Evolutionary conservation across 2,888 invertebrate genomes (phyloP).

Genomic region (Chouioia cunea): DNA sequence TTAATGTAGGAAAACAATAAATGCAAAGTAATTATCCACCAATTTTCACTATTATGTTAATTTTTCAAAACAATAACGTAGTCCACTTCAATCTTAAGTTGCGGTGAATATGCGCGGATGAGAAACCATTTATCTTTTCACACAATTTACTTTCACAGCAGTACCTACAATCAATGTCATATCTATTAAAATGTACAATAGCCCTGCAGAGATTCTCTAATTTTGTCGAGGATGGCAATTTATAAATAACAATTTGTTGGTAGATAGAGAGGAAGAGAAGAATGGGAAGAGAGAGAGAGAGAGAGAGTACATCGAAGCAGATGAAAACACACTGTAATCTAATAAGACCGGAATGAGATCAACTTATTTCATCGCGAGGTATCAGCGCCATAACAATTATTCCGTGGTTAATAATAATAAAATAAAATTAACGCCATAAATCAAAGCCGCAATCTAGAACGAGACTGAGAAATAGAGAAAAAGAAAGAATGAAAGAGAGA

Average conservation of each 20-base stretch:
- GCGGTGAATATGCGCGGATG: too few species aligned
- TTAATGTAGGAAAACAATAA: too few species aligned
- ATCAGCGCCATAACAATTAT: slow-evolving; percentile 29
- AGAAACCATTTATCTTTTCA: background rate
- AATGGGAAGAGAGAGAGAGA: too few species aligned
- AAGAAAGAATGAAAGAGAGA: background rate
- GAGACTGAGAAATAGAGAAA: background rate
- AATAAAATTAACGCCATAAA: slow-evolving; percentile 38
- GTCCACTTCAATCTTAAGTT: too few species aligned
- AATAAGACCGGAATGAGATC: slow-evolving; percentile 25
- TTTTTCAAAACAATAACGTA: too few species aligned
- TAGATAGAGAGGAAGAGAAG: too few species aligned
- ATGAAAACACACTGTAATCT: slow-evolving; percentile 10
- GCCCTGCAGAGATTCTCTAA: too few species aligned
- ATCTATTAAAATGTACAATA: slow-evolving; percentile 10
- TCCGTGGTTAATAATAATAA: slow-evolving; percentile 18
- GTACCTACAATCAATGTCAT: slow-evolving; percentile 6
- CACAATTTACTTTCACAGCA: background rate
- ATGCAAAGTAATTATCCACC: too few species aligned
- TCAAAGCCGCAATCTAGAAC: slow-evolving; percentile 14
- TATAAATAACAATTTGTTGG: too few species aligned
- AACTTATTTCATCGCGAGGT: slow-evolving; percentile 23
- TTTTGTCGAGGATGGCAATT: too few species aligned
- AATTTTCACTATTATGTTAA: too few species aligned
- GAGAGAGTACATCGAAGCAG: background rate